Conservation (phyloP, 2,797 vertebrate genomes). For the Varecia variegata region DNA sequence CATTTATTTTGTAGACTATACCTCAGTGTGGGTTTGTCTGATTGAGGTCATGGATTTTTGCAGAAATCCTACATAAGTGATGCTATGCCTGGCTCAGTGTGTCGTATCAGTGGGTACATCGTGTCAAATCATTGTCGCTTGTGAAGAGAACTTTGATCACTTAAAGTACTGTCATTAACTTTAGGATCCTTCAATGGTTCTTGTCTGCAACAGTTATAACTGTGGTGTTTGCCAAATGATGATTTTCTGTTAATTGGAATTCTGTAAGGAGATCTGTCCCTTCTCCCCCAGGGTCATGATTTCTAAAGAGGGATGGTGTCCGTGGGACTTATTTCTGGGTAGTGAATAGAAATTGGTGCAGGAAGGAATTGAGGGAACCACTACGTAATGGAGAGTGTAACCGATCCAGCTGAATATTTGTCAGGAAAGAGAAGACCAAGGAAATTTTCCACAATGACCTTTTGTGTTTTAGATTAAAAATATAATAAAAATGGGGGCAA, state of each 20-base stretch:
- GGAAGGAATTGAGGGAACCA: not conserved
- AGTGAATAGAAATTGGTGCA: not conserved
- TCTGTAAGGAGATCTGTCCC: not conserved
- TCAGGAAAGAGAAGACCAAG: not conserved
- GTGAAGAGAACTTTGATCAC: not conserved
- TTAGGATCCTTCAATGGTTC: not conserved
- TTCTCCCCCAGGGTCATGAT: not conserved
- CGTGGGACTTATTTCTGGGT: not conserved
- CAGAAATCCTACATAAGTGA: not conserved
- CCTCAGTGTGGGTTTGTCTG: not conserved
- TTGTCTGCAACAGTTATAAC: not conserved
- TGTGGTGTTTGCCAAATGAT: not conserved
- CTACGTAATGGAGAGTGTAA: not conserved
- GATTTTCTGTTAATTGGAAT: slow-evolving; percentile 1
- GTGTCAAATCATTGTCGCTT: not conserved
- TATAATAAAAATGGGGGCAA: not conserved
- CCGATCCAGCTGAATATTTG: not conserved
- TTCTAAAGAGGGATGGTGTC: not conserved
- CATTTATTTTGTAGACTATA: not conserved
- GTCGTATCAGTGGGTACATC: not conserved
- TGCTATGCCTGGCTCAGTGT: not conserved
- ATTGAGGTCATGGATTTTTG: not conserved
- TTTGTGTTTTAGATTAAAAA: not conserved
- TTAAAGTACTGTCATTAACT: not conserved
- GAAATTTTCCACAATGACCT: not conserved